Evolutionary conservation across 2,113 vertebrate genomes (phyloP).

Genomic region (Bucco capensis): DNA sequence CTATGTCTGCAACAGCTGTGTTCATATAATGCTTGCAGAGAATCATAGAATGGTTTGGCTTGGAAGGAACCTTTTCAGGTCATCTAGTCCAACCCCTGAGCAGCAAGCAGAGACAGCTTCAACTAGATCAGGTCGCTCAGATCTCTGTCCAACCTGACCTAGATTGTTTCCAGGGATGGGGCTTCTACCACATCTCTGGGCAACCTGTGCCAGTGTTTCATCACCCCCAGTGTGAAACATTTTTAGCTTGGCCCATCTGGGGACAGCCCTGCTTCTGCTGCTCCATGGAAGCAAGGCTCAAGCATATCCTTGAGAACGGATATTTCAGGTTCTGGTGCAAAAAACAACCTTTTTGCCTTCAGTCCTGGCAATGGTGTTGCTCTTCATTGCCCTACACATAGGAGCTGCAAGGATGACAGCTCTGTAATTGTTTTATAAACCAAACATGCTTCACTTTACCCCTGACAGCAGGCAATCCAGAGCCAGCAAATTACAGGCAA

Average conservation of each 20-base stretch:
- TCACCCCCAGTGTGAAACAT: too few species aligned
- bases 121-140: too few species aligned
- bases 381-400: not conserved
- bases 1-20: not conserved
- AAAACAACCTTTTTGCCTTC: not conserved
- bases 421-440: slow-evolving; percentile 16
- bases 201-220: too few species aligned
- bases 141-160: too few species aligned
- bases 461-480: slow-evolving; percentile 72
- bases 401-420: not conserved
- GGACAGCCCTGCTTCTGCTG: not conserved
- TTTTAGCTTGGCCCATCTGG: not conserved
- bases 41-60: too few species aligned
- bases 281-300: not conserved
- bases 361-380: not conserved
- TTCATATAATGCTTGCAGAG: not conserved
- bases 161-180: too few species aligned
- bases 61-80: too few species aligned
- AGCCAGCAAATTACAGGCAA: slow-evolving; percentile 75
- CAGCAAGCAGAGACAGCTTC: too few species aligned
- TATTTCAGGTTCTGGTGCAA: not conserved
- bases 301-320: not conserved
- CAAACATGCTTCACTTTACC: slow-evolving; percentile 33
- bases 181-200: too few species aligned
- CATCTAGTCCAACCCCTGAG: too few species aligned